Conservation (phyloP, 2,888 invertebrate genomes). For the Pyrocoelia pectoralis region DNA sequence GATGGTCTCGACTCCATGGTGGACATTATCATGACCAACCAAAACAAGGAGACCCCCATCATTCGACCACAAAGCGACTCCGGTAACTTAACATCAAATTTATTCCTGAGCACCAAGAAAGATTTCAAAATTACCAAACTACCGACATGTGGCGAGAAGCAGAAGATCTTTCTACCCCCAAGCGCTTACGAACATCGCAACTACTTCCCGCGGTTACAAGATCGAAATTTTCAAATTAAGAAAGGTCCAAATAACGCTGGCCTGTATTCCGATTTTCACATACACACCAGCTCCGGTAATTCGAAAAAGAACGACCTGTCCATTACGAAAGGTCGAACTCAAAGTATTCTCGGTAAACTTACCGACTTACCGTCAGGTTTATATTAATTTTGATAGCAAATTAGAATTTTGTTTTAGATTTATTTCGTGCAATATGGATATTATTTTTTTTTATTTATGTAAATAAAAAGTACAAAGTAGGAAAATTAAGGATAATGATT, state of each 20-base stretch:
- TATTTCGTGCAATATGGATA: not conserved
- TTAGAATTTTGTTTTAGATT: not conserved
- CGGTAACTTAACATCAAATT: constrained; percentile 49
- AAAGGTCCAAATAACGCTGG: constrained; percentile 70
- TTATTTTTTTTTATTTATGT: not conserved
- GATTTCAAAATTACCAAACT: constrained; percentile 37
- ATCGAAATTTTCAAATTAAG: constrained; percentile 66
- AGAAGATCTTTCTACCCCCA: constrained; percentile 56
- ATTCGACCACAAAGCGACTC: constrained; percentile 50
- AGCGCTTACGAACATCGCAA: constrained; percentile 44
- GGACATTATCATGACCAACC: constrained; percentile 71
- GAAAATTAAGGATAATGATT: too few relatives aligned
- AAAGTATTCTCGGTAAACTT: constrained; percentile 65
- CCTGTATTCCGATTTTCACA: constrained; percentile 69
- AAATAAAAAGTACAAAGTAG: constrained; percentile 1
- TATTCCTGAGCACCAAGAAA: constrained; percentile 35
- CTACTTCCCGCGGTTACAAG: constrained; percentile 58
- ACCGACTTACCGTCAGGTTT: constrained; percentile 78
- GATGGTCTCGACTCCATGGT: constrained; percentile 75
- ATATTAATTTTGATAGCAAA: constrained; percentile 61
- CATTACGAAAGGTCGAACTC: constrained; percentile 23
- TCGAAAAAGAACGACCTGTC: constrained; percentile 52
- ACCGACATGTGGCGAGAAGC: constrained; percentile 46
- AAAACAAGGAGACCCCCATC: constrained; percentile 14
- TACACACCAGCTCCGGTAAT: constrained; percentile 56